Evolutionary conservation across 2,888 invertebrate species (phyloP), one percentile per base, ranked within the genome.

Genomic region (Oxyteleia sp.): DNA sequence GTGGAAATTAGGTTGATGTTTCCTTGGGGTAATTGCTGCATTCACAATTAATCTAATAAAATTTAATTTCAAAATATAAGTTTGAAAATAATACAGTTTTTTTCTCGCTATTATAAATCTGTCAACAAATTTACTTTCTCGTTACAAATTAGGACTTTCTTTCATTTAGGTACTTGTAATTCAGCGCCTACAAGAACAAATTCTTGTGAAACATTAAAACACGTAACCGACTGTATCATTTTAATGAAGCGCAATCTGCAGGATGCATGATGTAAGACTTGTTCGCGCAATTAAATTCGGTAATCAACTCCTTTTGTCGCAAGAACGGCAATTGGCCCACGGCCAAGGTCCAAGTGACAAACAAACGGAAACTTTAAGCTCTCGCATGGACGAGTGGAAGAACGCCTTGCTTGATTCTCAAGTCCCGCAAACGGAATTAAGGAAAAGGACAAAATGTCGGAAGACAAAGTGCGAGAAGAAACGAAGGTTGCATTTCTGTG

Each of bases 271-370:
- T 82, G 64, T 53, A 85, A 72, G 63, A 63, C 59, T 68, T 29
- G 72, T 76, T 85, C 79, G 76, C 80, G 63, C 82, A 85, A 80
- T 85, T 80, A 85, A 85, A 81, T 80, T 76, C 79, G 63, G 80
- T 72, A 72, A 68, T 68, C 82, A 68, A 72, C 71, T 63, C 74
- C 82, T 85, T 83, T 80, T 85, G 68, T 74, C 69, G 55, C 53
- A 74, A 82, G 79, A 72, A 82, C 66, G 72, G 80, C 76, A 85
- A 82, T 83, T 85, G 85, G 85, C 85, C 43, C 53, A 29, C 13
- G 45, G 85, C 85, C 85, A 85, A 63, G 69, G 76, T 80, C 72
- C 82, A 72, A 82, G 85, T 82, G 85, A 85, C 80, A 85, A 85
- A 85, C 80, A 85, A 85, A 85, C 82, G 75, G 84, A 71, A 79